Base-by-base conservation (phyloP, 1,140 invertebrate genomes). In the Aethina tumida region DNA sequence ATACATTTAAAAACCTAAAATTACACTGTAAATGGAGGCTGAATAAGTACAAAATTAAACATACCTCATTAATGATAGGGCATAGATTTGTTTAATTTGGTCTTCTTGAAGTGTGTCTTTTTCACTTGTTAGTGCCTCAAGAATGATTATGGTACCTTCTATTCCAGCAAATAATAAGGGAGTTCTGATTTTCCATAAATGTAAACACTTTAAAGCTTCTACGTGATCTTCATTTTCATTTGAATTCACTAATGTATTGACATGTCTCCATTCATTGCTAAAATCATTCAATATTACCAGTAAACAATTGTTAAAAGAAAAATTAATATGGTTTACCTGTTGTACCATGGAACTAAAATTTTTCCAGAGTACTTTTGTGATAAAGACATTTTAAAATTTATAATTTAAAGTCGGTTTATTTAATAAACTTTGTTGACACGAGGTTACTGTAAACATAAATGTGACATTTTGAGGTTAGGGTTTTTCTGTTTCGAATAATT, bases 121-220 rank as follows among this genome's bases (percentile, higher is more conserved):
- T 27, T 50, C 36, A 10, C 28, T 15, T 9, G 56, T 33, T 12
- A 58, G 20, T 1, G 47, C 75, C 62, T 79, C 70, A n/a, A 81
- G 52, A 24, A 82, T 55, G 12, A 64, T 67, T 18, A 79, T 52
- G 2, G 78, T 79, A 13, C 76, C 76, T 51, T 83, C 78, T 13
- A 80, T 67, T 2, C 76, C 78, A 16, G 74, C 68, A 8, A 78
- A 74, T 40, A 84, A 52, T 41, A 70, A 68, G n/a, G 74, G 70
- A 38, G 70, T 69, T 39, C 79, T 65, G 15, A 68, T 53, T 63
- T 78, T 77, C 77, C 77, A 79, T 39, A 74, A 56, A 18, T 70
- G 46, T 21, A 79, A 51, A 14, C 58, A 53, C 35, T 73, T 51
- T 36, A 75, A 61, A 19, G 69, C 73, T 51, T 68, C 65, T 8